Percentiles rank a stretch among this genome's conserved stretches.
phyloP scores from a whole-genome alignment of 2,113 vertebrate species.

The Eudyptes chrysolophus region DNA sequence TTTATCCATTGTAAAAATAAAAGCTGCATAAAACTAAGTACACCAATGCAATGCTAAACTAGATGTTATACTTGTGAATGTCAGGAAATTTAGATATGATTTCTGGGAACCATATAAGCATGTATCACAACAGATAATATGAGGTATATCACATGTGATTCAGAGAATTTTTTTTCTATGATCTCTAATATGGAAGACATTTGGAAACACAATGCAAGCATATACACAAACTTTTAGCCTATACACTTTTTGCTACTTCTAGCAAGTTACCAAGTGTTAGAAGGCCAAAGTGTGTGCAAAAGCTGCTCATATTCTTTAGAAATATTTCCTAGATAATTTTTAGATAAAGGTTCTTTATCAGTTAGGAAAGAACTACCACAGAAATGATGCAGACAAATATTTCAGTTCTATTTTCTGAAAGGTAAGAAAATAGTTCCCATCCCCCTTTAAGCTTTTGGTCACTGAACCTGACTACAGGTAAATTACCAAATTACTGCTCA shows the following conservation, averaged over 20 bases:
- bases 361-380: background rate
- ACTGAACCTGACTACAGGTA: background rate
- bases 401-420: background rate
- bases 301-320: background rate
- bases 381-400: background rate
- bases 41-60: background rate
- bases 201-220: background rate
- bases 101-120: background rate
- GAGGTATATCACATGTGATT: background rate
- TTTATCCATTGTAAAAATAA: background rate
- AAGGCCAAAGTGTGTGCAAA: background rate
- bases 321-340: background rate
- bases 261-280: background rate
- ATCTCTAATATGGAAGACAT: background rate
- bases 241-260: background rate
- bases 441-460: background rate
- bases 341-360: background rate
- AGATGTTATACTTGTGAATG: background rate
- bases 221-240: background rate
- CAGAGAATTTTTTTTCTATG: background rate
- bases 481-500: background rate
- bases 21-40: background rate
- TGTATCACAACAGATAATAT: background rate
- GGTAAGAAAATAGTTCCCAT: background rate
- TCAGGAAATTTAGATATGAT: background rate